Evolutionary conservation across 2,797 vertebrate genomes (phyloP), one percentile per base, ranked within the genome.

Genomic region (Lagocephalus sceleratus): DNA sequence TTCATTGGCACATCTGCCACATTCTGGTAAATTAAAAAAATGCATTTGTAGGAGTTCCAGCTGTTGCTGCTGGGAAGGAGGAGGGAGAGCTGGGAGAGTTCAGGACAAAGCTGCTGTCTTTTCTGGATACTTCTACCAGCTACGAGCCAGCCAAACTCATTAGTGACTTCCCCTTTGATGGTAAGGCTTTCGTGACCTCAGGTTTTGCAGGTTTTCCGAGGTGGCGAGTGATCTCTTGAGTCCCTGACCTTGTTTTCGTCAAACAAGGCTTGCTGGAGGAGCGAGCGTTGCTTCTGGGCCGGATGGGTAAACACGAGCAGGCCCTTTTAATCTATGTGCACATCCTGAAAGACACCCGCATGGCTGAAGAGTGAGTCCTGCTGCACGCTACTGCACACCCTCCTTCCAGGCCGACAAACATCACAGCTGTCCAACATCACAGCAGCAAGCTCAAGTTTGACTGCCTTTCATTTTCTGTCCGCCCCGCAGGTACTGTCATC

Each of bases 241-340:
- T 32, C 47, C 5, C 25, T 16, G n/a, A 14, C 59, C 19, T 44
- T 48, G 41, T 63, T 65, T 52, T 63, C 21, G 17, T 0, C 57
- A 17, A 61, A 2, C 21, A 58, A 99, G 97, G 97, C 47, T 92
- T 99, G 32, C 79, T 99, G 70, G 97, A 99, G 87, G 97, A 99
- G 71, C 91, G 97, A 39, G 97, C 97, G 20, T 78, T 99, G 57
- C 92, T 99, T 0, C 82, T 99, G 85, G 97, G 97, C 20, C 93
- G 94, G 54, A 99, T 99, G 97, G 97, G 97, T 6, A 98, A 97
- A 72, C 97, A 99, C 0, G 97, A 99, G 51, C 97, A 98, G 89
- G 95, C 97, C 32, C 93, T 99, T 25, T 97, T 96, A 86, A 98
- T 99, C 83, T 99, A 99, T 3, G 97, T 99, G 40, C 97, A 99